phyloP scores from a whole-genome alignment of 35 echinoderm and acorn worm genomes.

The Apostichopus parvimensis region DNA sequence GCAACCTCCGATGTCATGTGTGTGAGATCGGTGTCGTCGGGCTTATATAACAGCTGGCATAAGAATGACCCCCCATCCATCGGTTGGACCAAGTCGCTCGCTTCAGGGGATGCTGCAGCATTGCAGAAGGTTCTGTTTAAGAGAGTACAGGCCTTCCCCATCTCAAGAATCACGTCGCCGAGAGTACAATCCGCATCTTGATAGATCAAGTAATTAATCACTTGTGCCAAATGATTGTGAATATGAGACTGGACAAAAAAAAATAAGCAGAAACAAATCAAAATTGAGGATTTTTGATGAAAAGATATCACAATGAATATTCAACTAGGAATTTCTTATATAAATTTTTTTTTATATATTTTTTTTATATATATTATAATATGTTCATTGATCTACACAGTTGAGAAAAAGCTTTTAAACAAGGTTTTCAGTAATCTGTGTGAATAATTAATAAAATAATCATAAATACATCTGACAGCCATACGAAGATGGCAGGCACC shows the following conservation, averaged over 20 bases:
- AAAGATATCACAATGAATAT: too few species aligned
- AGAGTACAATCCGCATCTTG: conserved; percentile 51
- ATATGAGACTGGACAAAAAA: conserved; percentile 70
- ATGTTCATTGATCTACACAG: too few species aligned
- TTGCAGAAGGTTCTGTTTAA: conserved; percentile 53
- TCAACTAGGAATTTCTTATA: too few species aligned
- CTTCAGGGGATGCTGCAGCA: background rate
- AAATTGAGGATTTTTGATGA: background rate
- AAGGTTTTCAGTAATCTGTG: too few species aligned
- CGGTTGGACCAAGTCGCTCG: background rate
- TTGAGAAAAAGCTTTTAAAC: too few species aligned
- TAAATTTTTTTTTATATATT: too few species aligned
- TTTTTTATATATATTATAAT: too few species aligned
- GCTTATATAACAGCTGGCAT: conserved; percentile 27
- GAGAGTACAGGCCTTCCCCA: conserved; percentile 76
- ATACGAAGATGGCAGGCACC: too few species aligned
- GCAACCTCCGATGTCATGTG: conserved; percentile 80
- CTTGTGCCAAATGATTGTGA: conserved; percentile 54
- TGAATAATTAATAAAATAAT: too few species aligned
- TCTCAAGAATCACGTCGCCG: conserved; percentile 76
- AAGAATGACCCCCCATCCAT: conserved; percentile 43
- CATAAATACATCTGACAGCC: too few species aligned
- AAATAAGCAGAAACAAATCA: background rate
- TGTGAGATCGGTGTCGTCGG: conserved; percentile 61
- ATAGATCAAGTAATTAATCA: conserved; percentile 82